Base-by-base conservation (phyloP, 2,888 invertebrate genomes). In the Cetonia aurata region DNA sequence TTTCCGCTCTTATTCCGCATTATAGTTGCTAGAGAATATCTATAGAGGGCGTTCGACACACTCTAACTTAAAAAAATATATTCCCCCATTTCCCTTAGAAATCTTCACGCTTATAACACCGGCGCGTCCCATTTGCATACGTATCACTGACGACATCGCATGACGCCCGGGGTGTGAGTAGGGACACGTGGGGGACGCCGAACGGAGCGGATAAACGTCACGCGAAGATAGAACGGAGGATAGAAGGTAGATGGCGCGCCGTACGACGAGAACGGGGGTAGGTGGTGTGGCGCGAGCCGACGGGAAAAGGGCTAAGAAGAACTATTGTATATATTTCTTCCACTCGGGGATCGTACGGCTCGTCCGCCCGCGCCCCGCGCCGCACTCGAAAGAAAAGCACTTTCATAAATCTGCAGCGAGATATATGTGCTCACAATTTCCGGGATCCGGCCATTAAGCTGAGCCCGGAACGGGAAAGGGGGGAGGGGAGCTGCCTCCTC, bases 361-460 rank as follows among this genome's bases (percentile, higher is more conserved):
- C 57, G 19, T 42, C 57, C 3, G 12, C 80, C 76, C 76, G 76
- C 77, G 77, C 77, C 79, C 78, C 80, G 79, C 79, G 77, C 82
- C 78, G 78, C 79, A 75, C 76, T 74, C 75, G 74, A 83, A 85
- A 85, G 84, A 84, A 85, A 85, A 84, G 92, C 91, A 91, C 92
- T 93, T 93, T 93, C 92, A 93, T 93, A 93, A 93, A 93, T 93
- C 93, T 92, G 92, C 91, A 88, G 88, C 89, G 90, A 92, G 92
- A 93, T 93, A 92, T 92, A 92, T 92, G 92, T 91, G 92, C 91
- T 92, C 92, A 92, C 92, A 92, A 92, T 92, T 92, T 92, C 92
- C 92, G 91, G 92, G 92, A 92, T 92, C 92, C 92, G 92, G 92
- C 92, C 92, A 92, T 92, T 92, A 92, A 84, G 84, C 83, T 84